Percentiles rank a stretch among this genome's conserved stretches.
Conservation (phyloP, 1,140 invertebrate species). For the Halesus radiatus region DNA sequence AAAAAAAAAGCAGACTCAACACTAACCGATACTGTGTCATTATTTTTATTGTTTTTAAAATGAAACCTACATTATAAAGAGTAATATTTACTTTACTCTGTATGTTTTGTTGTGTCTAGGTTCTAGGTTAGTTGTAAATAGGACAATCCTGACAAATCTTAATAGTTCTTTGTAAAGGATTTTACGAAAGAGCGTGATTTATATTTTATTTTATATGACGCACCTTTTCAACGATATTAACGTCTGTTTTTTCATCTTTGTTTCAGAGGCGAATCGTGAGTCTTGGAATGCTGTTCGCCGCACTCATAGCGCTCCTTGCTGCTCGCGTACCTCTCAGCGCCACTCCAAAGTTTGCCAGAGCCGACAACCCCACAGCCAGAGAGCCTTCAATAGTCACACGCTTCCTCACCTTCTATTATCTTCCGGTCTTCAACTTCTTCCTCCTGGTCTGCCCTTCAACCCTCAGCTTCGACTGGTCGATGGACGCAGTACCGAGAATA, state of each 20-base stretch:
- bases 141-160: too few relatives aligned
- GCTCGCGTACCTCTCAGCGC: constrained; percentile 76
- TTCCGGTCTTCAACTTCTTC: constrained; percentile 89
- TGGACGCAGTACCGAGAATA: constrained; percentile 91
- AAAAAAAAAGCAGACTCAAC: too few relatives aligned
- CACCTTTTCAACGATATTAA: not conserved
- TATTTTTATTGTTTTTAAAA: too few relatives aligned
- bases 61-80: too few relatives aligned
- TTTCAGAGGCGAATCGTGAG: constrained; percentile 79
- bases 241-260: constrained; percentile 60
- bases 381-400: constrained; percentile 79
- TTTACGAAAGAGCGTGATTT: too few relatives aligned
- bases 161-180: too few relatives aligned
- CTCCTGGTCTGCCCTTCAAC: constrained; percentile 86
- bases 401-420: constrained; percentile 87
- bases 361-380: constrained; percentile 91
- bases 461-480: constrained; percentile 96
- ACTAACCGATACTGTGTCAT: too few relatives aligned
- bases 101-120: too few relatives aligned
- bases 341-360: constrained; percentile 85
- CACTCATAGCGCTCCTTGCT: constrained; percentile 73
- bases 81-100: too few relatives aligned
- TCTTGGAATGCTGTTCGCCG: constrained; percentile 72
- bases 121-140: too few relatives aligned
- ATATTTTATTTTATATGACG: too few relatives aligned